Evolutionary conservation across 1,140 invertebrate genomes (phyloP).

Genomic region (Lepeophtheirus salmonis): DNA sequence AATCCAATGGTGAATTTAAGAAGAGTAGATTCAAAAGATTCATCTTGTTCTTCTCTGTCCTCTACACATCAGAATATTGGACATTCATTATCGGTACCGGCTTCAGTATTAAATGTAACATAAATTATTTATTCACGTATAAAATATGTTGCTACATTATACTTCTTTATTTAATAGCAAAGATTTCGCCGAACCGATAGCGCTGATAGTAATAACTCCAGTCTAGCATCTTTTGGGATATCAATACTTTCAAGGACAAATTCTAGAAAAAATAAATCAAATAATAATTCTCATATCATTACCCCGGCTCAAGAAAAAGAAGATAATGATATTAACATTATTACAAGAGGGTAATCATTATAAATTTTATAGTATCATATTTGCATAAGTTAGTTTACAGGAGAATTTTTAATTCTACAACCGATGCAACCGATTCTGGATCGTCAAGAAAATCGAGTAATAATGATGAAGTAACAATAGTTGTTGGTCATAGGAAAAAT

Average conservation of each 20-base stretch:
- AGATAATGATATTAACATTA: background rate
- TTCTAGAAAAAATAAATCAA: background rate
- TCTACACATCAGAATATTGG: constrained; percentile 16
- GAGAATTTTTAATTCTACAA: too few relatives aligned
- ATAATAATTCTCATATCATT: background rate
- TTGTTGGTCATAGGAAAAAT: constrained; percentile 12
- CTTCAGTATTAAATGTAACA: background rate
- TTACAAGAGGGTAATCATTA: background rate
- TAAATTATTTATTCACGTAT: background rate
- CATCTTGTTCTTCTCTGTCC: constrained; percentile 6
- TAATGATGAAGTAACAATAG: constrained; percentile 15
- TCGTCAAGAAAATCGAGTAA: background rate
- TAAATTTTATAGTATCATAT: background rate
- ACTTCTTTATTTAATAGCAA: background rate
- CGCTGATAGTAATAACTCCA: background rate
- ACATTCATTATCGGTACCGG: constrained; percentile 19
- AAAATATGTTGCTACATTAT: background rate
- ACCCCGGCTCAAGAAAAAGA: background rate
- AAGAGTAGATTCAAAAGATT: constrained; percentile 13
- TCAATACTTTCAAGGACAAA: background rate
- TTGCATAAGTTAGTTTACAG: background rate
- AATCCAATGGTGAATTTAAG: background rate
- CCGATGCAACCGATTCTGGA: background rate
- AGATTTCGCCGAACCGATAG: constrained; percentile 13
- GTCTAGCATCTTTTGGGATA: constrained; percentile 11